phyloP scores from a whole-genome alignment of 2,888 invertebrate species.

The Oegoconia quadripuncta region DNA sequence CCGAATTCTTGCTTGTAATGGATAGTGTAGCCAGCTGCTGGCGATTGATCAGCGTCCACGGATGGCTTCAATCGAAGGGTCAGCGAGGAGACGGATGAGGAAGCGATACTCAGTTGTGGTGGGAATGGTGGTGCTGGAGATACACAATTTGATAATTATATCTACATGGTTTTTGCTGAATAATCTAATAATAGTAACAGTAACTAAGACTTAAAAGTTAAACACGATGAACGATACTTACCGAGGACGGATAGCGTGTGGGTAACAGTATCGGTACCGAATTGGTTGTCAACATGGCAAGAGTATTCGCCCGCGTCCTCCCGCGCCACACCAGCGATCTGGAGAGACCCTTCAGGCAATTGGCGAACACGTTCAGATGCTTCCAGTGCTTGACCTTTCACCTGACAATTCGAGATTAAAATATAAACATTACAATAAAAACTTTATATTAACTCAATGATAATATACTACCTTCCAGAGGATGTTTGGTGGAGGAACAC shows the following conservation, averaged over 20 bases:
- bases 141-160: too few relatives aligned
- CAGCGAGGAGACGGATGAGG: slow-evolving; percentile 73
- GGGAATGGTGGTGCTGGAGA: slow-evolving; percentile 71
- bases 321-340: slow-evolving; percentile 92
- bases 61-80: slow-evolving; percentile 73
- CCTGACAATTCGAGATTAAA: slow-evolving; percentile 40
- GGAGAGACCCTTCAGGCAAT: slow-evolving; percentile 93
- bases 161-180: neutral
- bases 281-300: slow-evolving; percentile 94
- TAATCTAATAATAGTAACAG: neutral
- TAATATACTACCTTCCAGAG: slow-evolving; percentile 93
- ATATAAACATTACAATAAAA: too few relatives aligned
- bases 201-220: too few relatives aligned
- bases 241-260: slow-evolving; percentile 93
- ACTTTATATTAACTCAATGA: too few relatives aligned
- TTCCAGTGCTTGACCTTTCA: slow-evolving; percentile 88
- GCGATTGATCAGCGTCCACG: slow-evolving; percentile 88
- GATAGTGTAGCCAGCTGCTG: slow-evolving; percentile 94
- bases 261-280: slow-evolving; percentile 94
- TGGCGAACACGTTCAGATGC: slow-evolving; percentile 90
- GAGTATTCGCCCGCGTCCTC: slow-evolving; percentile 97
- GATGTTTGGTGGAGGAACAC: slow-evolving; percentile 93
- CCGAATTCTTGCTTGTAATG: slow-evolving; percentile 97
- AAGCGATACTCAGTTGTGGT: slow-evolving; percentile 67
- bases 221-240: slow-evolving; percentile 51